phyloP scores from a whole-genome alignment of 2,797 vertebrate genomes.

The Sebastes cheni region DNA sequence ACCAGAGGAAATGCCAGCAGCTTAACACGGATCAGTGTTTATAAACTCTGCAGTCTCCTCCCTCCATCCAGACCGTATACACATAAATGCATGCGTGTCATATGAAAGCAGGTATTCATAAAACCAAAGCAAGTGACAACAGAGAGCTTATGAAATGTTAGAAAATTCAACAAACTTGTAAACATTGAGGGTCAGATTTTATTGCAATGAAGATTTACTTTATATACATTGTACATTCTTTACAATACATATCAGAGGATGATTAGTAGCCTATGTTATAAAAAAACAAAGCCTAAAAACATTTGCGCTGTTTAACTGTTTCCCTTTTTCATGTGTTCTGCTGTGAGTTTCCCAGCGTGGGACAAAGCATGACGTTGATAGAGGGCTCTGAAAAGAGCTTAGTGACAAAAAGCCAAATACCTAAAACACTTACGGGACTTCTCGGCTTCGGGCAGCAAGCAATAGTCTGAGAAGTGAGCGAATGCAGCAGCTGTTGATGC shows the following conservation, averaged over 20 bases:
- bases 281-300: not conserved
- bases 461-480: not conserved
- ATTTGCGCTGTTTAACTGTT: not conserved
- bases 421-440: not conserved
- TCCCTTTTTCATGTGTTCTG: slow-evolving; percentile 11
- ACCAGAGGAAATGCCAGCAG: slow-evolving; percentile 70
- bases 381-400: slow-evolving; percentile 21
- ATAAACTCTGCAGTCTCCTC: slow-evolving; percentile 20
- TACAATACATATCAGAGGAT: not conserved
- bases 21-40: slow-evolving; percentile 47
- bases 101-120: not conserved
- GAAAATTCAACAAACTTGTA: not conserved
- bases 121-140: not conserved
- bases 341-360: slow-evolving; percentile 17
- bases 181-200: slow-evolving; percentile 2
- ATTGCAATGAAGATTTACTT: not conserved
- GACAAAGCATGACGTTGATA: slow-evolving; percentile 15
- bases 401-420: slow-evolving; percentile 18
- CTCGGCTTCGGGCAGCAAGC: not conserved
- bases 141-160: not conserved
- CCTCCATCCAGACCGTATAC: not conserved
- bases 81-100: not conserved
- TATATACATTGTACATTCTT: not conserved
- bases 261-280: not conserved
- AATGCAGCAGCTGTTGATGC: not conserved